Percentiles rank a stretch among this genome's conserved stretches.
Conservation (phyloP, 1,140 invertebrate species). For the Caenorhabditis remanei region DNA sequence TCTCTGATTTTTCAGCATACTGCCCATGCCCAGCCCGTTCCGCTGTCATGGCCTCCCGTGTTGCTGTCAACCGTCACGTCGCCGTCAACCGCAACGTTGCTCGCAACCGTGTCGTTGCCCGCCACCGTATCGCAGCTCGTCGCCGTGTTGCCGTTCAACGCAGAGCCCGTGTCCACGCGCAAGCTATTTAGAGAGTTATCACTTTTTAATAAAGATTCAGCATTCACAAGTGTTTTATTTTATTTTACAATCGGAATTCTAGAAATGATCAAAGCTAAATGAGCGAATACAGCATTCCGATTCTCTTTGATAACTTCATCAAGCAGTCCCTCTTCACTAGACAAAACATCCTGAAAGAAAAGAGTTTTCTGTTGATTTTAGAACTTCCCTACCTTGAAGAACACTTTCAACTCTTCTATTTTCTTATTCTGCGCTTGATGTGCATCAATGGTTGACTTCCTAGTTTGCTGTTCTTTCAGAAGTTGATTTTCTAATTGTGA, state of each 20-base stretch:
- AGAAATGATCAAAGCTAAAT: conserved; percentile 32
- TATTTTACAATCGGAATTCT: conserved; percentile 34
- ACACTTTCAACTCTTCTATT: conserved; percentile 42
- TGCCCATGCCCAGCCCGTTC: conserved; percentile 59
- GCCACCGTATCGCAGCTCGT: conserved; percentile 26
- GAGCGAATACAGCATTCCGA: conserved; percentile 44
- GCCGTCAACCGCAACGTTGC: conserved; percentile 40
- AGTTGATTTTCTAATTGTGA: conserved; percentile 15
- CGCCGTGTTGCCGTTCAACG: conserved; percentile 45
- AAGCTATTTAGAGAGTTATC: conserved; percentile 3
- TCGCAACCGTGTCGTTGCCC: conserved; percentile 44
- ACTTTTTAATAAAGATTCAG: conserved; percentile 15
- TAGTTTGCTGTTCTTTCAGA: conserved; percentile 35
- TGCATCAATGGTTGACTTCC: conserved; percentile 11
- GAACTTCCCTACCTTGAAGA: neutral
- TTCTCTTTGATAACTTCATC: conserved; percentile 53
- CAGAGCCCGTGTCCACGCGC: conserved; percentile 22
- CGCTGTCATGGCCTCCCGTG: conserved; percentile 43
- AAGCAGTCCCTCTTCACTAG: conserved; percentile 24
- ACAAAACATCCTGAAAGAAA: conserved; percentile 14
- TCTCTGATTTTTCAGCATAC: conserved; percentile 35
- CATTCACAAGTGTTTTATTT: neutral
- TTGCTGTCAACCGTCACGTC: conserved; percentile 1
- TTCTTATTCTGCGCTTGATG: conserved; percentile 36
- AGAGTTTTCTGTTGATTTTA: too few species aligned